Base-by-base conservation (phyloP, 2,113 vertebrate genomes). In the Aleadryas rufinucha region DNA sequence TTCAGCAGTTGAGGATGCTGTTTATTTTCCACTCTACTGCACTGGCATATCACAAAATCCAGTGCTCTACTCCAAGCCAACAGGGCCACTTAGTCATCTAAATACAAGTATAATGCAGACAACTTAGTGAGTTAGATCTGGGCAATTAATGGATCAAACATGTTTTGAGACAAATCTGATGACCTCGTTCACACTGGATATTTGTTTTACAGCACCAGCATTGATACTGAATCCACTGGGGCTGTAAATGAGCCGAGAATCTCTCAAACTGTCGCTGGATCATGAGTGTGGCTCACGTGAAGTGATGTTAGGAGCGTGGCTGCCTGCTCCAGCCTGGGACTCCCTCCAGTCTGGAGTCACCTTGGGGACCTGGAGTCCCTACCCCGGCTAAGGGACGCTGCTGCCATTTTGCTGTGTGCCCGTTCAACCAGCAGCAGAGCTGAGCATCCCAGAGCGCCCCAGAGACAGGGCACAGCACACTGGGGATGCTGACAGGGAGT, bases 21-120 rank as follows among this genome's bases (percentile, higher is more conserved):
- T 71, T 66, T 71, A 21, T 90, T 95, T 96, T 96, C 88, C 52
- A 84, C 79, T 81, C 68, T 22, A 71, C 23, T 81, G 87, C 66
- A 68, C 78, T 90, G 59, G n/a, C 68, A 35, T 66, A 37, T 83
- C 50, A 70, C 41, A 86, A 66, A 90, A 80, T 84, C 75, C 52
- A 64, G 60, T 42, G n/a, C 44, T 90, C 23, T 66, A 7, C 59
- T 74, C 37, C 39, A 91, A 86, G 52, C 0, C 4, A 83, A 28
- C 37, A 75, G 53, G 42, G 35, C 18, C 30, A 39, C 54, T 80
- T 50, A 83, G 20, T 83, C 45, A 65, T 54, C 49, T 61, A 44
- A 60, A 72, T 33, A 50, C 17, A 33, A n/a, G 6, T 6, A 23
- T 57, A 87, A 70, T 47, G 33, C 54, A 54, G 53, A 17, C 59